These are phyloP conservation scores for Athalia cordata DNA, from an alignment of 2,888 invertebrate genomes.

Conservation along the genomic window DNA sequence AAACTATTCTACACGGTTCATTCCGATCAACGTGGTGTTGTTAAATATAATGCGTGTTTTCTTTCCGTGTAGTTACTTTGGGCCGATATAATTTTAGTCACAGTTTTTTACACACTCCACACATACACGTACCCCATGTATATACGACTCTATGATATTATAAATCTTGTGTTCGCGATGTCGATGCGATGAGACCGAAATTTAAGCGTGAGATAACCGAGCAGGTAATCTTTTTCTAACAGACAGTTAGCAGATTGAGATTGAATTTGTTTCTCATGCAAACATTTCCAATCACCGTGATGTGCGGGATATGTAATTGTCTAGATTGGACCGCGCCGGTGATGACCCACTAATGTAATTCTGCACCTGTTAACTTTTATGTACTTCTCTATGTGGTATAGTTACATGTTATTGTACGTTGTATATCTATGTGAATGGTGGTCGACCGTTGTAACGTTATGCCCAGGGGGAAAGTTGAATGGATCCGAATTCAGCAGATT, in stretches of 20 bases:
- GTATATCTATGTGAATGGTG: slow-evolving; percentile 6
- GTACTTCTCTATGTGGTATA: not conserved
- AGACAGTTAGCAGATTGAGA: slow-evolving; percentile 8
- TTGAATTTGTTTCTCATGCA: slow-evolving; percentile 16
- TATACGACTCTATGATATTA: too few relatives aligned
- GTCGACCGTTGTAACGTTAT: slow-evolving; percentile 21
- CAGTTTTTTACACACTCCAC: too few relatives aligned
- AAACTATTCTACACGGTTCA: not conserved
- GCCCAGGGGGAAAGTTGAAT: slow-evolving; percentile 10
- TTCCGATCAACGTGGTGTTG: not conserved
- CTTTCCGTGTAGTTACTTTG: too few relatives aligned
- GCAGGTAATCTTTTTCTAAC: not conserved
- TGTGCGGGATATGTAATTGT: slow-evolving; percentile 1
- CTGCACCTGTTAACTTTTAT: slow-evolving; percentile 28
- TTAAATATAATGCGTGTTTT: too few relatives aligned
- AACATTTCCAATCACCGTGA: not conserved
- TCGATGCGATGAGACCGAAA: too few relatives aligned
- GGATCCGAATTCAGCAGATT: not conserved
- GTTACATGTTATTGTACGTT: not conserved
- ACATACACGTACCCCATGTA: too few relatives aligned
- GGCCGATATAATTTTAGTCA: too few relatives aligned
- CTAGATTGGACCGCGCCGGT: slow-evolving; percentile 22
- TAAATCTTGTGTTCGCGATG: too few relatives aligned
- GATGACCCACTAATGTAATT: slow-evolving; percentile 36
- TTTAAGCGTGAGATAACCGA: not conserved